Base-by-base conservation (phyloP, 23 tunicate genomes). In the Botrylloides violaceus region DNA sequence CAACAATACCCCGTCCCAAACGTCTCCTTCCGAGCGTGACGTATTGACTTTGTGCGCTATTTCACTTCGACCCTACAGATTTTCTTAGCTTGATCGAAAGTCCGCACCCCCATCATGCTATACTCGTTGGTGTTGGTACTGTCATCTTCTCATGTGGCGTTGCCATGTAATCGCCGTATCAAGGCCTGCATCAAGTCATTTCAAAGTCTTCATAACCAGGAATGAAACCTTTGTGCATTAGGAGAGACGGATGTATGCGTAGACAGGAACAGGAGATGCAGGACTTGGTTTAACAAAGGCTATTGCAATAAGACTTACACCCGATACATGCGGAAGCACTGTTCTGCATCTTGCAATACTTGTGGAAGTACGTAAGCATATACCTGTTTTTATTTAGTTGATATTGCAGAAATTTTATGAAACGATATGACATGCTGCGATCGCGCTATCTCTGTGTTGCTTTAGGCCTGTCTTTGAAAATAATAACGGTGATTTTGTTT, bases 281-380 rank as follows among this genome's bases (percentile, higher is more conserved):
- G 50, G 35, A 58, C 79, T 32, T 81, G 86, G 86, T 53, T 72
- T 27, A 53, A 49, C 50, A 61, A 68, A 26, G 86, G 86, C 31
- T 74, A 65, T 29, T 81, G 86, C 35, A 20, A 29, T 6, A 20
- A 61, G 33, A 81, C 63, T 21, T 81, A 81, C 50, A 73, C 86
- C 26, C 65, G 30, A 3, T 81, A 81, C 66, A 81, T 81, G 86
- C 48, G 59, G 28, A 55, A 55, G 34, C 59, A 81, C 37, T 81
- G 86, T 29, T 61, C 86, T 21, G 50, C 12, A n/a, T 81, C 86
- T 2, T 81, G 86, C 71, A 72, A 74, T 4, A n/a, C 73, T 19
- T 81, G 79, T 50, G 71, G 65, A 55, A 58, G 86, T 81, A 74
- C 36, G 24, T 37, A 43, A 32, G 4, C 26, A 20, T 68, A n/a